Conservation (phyloP, 2,888 invertebrate species). For the Sepiola atlantica region DNA sequence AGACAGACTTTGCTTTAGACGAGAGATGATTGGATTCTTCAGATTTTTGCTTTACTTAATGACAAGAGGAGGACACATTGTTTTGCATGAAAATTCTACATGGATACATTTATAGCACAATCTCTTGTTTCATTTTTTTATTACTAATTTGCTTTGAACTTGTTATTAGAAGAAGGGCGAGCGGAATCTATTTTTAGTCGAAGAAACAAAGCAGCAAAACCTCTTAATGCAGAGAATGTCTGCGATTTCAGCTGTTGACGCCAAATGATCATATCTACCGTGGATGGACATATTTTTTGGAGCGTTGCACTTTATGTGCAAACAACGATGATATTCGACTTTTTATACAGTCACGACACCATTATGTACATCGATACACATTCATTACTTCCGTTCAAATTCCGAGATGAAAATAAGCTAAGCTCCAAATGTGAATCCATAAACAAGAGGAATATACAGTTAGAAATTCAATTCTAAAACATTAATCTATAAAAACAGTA, state of each 20-base stretch:
- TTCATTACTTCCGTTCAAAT: background rate
- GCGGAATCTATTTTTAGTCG: background rate
- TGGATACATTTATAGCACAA: background rate
- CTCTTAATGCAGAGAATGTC: background rate
- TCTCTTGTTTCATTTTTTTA: background rate
- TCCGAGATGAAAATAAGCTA: background rate
- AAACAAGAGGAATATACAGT: background rate
- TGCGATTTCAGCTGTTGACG: background rate
- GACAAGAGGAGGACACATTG: conserved; percentile 32
- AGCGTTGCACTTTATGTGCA: background rate
- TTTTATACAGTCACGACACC: background rate
- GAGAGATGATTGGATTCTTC: background rate
- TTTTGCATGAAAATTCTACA: conserved; percentile 32
- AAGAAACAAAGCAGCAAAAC: background rate
- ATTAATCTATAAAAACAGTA: background rate
- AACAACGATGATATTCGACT: background rate
- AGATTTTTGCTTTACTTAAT: background rate
- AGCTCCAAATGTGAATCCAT: background rate
- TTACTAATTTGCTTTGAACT: background rate
- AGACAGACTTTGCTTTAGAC: background rate
- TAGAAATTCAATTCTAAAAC: background rate
- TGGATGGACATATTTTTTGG: background rate
- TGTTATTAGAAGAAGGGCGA: background rate
- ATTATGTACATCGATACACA: background rate
- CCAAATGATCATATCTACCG: background rate